Evolutionary conservation across 2,797 vertebrate species (phyloP), one percentile per base, ranked within the genome.

Genomic region (Trematomus bernacchii): DNA sequence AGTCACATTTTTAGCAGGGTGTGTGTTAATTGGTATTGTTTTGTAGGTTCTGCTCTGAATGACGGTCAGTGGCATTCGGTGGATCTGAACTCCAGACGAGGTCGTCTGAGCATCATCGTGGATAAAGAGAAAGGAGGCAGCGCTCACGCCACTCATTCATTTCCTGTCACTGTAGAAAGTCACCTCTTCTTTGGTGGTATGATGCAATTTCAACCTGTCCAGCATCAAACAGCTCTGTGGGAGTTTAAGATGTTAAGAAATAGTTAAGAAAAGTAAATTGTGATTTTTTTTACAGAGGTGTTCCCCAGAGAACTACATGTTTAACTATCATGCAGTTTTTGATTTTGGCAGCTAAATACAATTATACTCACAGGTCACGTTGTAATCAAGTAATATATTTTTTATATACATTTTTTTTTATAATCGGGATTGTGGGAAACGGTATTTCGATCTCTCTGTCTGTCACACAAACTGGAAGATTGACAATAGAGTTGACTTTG

Each of bases 41-140:
- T 52, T 23, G 10, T 80, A 99, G 98, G 97, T 84, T 76, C 83
- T 44, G 90, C 84, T 70, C 90, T 99, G 85, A 97, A 96, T 71
- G 96, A 99, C 0, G 97, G 98, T 1, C 97, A 97, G 82, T 99
- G 97, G 97, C 97, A 99, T 93, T 95, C 93, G 0, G 78, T 98
- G 73, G 95, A 94, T 53, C 86, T 99, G 60, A 93, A 83, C 76
- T 91, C 92, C 72, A 95, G 90, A 79, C 93, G 85, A 79, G 96
- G 92, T 54, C 97, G 89, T 61, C 76, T 97, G 69, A 95, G 65
- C 76, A 1, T 99, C 83, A 71, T 71, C 0, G 93, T 97, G 75
- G 97, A 99, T 33, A 91, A 91, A 80, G 95, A 94, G 0, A 76
- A 92, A 71, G 87, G 88, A 7, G 91, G 85, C 0, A 81, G 87